Evolutionary conservation across 2,888 invertebrate genomes (phyloP), one percentile per base, ranked within the genome.

Genomic region (Brenthis daphne): DNA sequence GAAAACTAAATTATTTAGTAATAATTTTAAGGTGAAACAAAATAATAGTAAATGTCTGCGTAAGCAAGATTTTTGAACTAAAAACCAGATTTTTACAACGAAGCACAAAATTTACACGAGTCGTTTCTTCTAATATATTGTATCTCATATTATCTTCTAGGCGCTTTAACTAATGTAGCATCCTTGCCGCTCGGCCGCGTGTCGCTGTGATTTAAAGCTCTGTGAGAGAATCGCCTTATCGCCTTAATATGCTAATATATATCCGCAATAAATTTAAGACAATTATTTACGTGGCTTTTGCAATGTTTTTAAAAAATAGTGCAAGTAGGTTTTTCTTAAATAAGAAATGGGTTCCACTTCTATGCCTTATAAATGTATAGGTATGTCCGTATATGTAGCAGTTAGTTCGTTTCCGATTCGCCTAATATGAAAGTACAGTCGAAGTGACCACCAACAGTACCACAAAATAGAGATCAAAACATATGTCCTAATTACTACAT

Each of bases 141-240:
- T 43, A 54, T 43, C 37, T 16, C 63, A 63, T 54, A 63, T 63
- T 63, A 63, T 53, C 63, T 63, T 51, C 53, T 63, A 53, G 63
- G 53, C 51, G 63, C 37, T 63, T 47, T 60, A 60, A 60, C 60
- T 60, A 60, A 60, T 60, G 60, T 60, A 60, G 60, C 60, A 54
- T 63, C 53, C 63, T 54, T 24, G 63, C 51, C 33, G 63, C 53
- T 63, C 63, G 63, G 51, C 63, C 63, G 63, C 63, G 51, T 63
- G 63, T 63, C 60, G 50, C 60, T 43, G 63, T 63, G 53, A 63
- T 63, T 63, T 63, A 63, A 63, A 51, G 63, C 63, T 63, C 53
- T 63, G 53, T 63, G 53, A 63, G 63, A 63, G 63, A 63, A 63
- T 63, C 63, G 63, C 63, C 53, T 63, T 63, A 63, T 63, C 53